Percentiles rank a stretch among this genome's conserved stretches.
These are phyloP conservation scores for Varanus salvator DNA, from an alignment of 2,113 vertebrate genomes.

Conservation along the genomic window DNA sequence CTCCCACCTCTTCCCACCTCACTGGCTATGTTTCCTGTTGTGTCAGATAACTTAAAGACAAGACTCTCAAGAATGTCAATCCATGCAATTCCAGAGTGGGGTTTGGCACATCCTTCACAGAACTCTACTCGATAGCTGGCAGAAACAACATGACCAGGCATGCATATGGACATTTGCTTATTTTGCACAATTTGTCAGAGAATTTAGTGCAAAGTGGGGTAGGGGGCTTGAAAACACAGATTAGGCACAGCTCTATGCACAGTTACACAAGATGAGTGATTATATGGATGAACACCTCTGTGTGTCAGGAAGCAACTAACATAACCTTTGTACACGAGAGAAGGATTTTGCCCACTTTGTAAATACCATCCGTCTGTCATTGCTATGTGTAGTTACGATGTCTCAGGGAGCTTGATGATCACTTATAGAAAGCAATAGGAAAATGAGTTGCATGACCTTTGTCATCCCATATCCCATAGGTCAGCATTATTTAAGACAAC, in stretches of 20 bases:
- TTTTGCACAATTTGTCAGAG: neutral
- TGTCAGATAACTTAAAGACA: neutral
- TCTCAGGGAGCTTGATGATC: conserved; percentile 63
- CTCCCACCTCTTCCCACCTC: neutral
- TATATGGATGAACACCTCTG: neutral
- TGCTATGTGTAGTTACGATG: conserved; percentile 35
- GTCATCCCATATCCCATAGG: conserved; percentile 63
- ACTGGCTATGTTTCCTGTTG: neutral
- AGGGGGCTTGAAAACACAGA: neutral
- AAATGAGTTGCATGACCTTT: conserved; percentile 67
- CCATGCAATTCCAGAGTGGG: neutral
- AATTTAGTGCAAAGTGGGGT: neutral
- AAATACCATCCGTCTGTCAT: conserved; percentile 30
- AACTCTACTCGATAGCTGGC: neutral
- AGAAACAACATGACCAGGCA: neutral
- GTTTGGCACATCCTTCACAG: neutral
- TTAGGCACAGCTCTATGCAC: neutral
- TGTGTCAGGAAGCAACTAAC: neutral
- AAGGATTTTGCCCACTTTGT: conserved; percentile 31
- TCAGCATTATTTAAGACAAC: conserved; percentile 73
- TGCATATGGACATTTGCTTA: neutral
- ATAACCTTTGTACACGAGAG: neutral
- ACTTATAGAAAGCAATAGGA: conserved; percentile 55
- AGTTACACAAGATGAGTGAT: neutral
- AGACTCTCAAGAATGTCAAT: neutral